Percentiles rank a stretch among this genome's conserved stretches.
phyloP scores from a whole-genome alignment of 2,113 vertebrate genomes.

The Hippocampus abdominalis region DNA sequence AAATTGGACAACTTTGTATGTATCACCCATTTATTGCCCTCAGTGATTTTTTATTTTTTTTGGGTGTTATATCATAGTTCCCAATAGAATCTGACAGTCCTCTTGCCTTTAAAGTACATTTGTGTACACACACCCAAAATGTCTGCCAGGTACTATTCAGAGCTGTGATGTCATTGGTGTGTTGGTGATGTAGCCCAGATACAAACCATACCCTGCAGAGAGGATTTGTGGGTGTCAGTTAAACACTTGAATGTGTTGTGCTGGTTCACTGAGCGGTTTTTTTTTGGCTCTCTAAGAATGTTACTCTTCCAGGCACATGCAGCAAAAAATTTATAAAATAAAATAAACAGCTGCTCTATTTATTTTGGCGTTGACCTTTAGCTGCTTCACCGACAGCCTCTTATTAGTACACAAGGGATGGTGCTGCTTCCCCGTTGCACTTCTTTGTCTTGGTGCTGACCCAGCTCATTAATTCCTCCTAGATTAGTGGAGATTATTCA shows the following conservation, averaged over 20 bases:
- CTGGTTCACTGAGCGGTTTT: slow-evolving; percentile 22
- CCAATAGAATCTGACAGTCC: slow-evolving; percentile 5
- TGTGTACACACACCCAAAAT: slow-evolving; percentile 8
- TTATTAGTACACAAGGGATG: slow-evolving; percentile 3
- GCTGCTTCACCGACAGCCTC: neutral
- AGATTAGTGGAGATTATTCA: slow-evolving; percentile 67
- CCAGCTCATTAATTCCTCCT: slow-evolving; percentile 38
- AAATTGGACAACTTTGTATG: slow-evolving; percentile 69
- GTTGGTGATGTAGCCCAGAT: slow-evolving; percentile 33
- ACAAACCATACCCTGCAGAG: slow-evolving; percentile 44
- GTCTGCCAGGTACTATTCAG: slow-evolving; percentile 24
- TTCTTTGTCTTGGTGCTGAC: slow-evolving; percentile 41
- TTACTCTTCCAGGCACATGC: neutral
- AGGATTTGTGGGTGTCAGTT: slow-evolving; percentile 48
- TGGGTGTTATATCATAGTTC: slow-evolving; percentile 18
- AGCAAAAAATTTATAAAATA: slow-evolving; percentile 2
- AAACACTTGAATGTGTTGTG: slow-evolving; percentile 11
- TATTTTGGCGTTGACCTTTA: neutral
- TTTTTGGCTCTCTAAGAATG: slow-evolving; percentile 24
- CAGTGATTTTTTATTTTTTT: slow-evolving; percentile 13
- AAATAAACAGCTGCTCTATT: slow-evolving; percentile 7
- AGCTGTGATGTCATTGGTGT: slow-evolving; percentile 30
- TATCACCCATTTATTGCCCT: slow-evolving; percentile 48
- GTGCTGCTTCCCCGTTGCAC: slow-evolving; percentile 5
- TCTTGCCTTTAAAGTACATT: neutral